These are phyloP conservation scores for Drosophila mulleri DNA, from an alignment of 2,888 invertebrate genomes.

Conservation along the genomic window DNA sequence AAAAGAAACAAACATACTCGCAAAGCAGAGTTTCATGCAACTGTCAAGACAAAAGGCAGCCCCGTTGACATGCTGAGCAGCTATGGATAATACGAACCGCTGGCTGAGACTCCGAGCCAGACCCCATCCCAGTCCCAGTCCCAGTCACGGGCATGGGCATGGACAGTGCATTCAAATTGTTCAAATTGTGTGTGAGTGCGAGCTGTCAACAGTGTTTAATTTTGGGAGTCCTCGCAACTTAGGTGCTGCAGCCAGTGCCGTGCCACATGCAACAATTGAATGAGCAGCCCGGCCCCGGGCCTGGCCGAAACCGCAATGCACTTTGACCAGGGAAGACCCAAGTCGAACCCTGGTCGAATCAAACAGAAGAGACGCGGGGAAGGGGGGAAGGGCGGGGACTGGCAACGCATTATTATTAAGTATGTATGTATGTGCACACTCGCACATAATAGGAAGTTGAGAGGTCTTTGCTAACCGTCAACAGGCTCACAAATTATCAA, in stretches of 20 bases:
- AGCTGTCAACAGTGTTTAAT: constrained; percentile 82
- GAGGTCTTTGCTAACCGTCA: constrained; percentile 51
- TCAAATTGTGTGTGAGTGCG: constrained; percentile 74
- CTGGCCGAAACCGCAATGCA: constrained; percentile 74
- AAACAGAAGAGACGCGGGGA: neutral
- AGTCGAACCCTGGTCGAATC: constrained; percentile 14
- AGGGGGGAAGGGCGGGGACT: constrained; percentile 8
- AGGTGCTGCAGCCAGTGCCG: constrained; percentile 50
- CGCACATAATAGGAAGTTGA: constrained; percentile 40
- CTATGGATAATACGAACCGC: constrained; percentile 47
- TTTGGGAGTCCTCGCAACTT: constrained; percentile 59
- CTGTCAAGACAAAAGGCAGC: constrained; percentile 73
- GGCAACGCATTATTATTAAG: constrained; percentile 52
- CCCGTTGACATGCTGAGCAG: constrained; percentile 62
- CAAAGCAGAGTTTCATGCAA: constrained; percentile 61
- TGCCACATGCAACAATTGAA: constrained; percentile 69
- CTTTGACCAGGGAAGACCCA: constrained; percentile 61
- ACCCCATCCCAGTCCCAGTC: neutral
- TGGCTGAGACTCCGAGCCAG: neutral
- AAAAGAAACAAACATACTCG: constrained; percentile 25
- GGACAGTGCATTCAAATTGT: constrained; percentile 60
- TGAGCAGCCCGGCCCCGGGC: constrained; percentile 18
- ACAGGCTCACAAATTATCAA: constrained; percentile 84
- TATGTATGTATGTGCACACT: constrained; percentile 35
- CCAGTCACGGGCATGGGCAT: constrained; percentile 2